A percentile compares a stretch with the other conserved stretches of the same genome.
Evolutionary conservation across 2,888 invertebrate species (phyloP).

Genomic region (Oscheius sp.): DNA sequence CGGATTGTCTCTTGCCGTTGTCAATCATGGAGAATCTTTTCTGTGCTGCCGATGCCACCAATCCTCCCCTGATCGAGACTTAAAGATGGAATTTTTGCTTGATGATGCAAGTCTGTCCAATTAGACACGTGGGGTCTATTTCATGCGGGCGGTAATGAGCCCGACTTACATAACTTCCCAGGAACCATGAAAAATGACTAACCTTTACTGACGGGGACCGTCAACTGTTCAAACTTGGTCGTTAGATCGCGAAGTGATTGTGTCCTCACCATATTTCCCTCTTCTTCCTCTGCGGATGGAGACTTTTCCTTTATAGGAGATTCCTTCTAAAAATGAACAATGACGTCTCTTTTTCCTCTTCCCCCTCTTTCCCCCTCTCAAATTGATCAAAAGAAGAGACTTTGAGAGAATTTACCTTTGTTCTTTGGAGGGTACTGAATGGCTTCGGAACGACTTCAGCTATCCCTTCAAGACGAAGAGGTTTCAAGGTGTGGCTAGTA

Average conservation of each 20-base stretch:
- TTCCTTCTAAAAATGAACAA: conserved; percentile 31
- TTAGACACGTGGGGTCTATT: conserved; percentile 6
- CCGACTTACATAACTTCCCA: neutral
- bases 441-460: conserved; percentile 25
- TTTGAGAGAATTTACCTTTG: conserved; percentile 14
- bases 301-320: conserved; percentile 34
- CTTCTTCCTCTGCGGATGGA: conserved; percentile 5
- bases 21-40: conserved; percentile 37
- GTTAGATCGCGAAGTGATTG: conserved; percentile 64
- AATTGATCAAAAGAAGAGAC: neutral
- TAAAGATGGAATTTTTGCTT: neutral
- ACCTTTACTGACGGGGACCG: conserved; percentile 8
- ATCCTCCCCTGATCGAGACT: conserved; percentile 10
- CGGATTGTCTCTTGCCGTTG: neutral
- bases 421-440: conserved; percentile 37
- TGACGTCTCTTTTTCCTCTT: no score
- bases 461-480: conserved; percentile 9
- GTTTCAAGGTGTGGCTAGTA: conserved; percentile 25
- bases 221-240: conserved; percentile 57
- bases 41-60: conserved; percentile 18
- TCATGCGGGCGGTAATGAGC: conserved; percentile 18
- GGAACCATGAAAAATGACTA: neutral
- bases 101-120: conserved; percentile 18
- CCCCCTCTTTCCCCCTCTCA: conserved; percentile 8
- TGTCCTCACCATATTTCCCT: conserved; percentile 50